Evolutionary conservation across 1,140 invertebrate genomes (phyloP).

Genomic region (Ostrea edulis): DNA sequence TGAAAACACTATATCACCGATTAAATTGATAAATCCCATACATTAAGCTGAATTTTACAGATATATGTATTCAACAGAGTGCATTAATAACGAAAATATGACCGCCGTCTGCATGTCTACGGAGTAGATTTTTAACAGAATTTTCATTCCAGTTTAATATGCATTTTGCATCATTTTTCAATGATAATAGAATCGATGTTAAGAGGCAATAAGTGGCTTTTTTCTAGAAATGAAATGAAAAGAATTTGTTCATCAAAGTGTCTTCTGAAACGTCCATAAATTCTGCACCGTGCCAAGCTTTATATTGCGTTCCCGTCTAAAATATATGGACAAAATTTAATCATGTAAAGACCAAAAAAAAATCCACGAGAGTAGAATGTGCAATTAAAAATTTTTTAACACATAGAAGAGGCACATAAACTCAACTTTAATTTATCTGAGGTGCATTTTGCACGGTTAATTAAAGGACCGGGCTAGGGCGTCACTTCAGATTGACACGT

Average conservation of each 20-base stretch:
- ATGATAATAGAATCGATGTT: too few relatives aligned
- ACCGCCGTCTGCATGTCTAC: background rate
- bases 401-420: background rate
- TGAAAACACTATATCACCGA: background rate
- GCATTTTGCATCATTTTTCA: too few relatives aligned
- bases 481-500: background rate
- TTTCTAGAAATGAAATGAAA: too few relatives aligned
- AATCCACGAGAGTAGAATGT: background rate
- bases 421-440: background rate
- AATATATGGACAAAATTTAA: background rate
- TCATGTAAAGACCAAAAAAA: background rate
- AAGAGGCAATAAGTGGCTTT: too few relatives aligned
- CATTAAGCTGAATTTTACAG: background rate
- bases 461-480: background rate
- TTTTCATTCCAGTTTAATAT: too few relatives aligned
- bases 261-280: background rate
- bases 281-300: background rate
- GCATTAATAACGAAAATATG: background rate
- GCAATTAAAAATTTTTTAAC: background rate
- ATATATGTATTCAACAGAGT: background rate
- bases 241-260: too few relatives aligned
- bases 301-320: background rate
- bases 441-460: background rate
- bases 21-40: conserved; percentile 21
- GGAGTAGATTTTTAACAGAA: too few relatives aligned